Evolutionary conservation across 2,888 invertebrate species (phyloP).

Genomic region (Glyphotaelius pellucidus): DNA sequence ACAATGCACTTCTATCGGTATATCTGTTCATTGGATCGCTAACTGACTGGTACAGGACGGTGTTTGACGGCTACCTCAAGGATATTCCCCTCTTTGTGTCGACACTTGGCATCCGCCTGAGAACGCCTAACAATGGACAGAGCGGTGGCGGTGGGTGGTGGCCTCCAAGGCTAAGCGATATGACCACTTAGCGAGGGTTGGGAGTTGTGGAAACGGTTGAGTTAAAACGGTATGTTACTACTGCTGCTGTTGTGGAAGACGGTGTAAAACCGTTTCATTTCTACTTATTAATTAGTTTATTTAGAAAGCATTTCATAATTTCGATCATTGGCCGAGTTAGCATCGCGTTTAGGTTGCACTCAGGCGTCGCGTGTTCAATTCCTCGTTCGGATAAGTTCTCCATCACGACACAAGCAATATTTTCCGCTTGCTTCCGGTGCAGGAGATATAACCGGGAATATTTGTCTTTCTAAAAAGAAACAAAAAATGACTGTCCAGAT

Average conservation of each 20-base stretch:
- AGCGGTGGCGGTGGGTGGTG: neutral
- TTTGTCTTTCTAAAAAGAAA: too few species aligned
- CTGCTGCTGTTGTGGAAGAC: neutral
- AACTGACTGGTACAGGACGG: neutral
- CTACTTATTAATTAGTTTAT: neutral
- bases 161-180: neutral
- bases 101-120: neutral
- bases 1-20: too few species aligned
- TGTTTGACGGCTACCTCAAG: neutral
- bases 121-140: neutral
- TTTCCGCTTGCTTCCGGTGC: too few species aligned
- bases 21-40: neutral
- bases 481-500: too few species aligned
- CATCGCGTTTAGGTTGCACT: too few species aligned
- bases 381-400: too few species aligned
- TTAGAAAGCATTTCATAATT: neutral
- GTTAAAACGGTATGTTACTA: neutral
- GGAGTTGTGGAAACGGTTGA: neutral
- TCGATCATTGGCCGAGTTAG: too few species aligned
- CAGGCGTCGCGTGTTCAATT: too few species aligned
- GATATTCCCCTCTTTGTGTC: conserved; percentile 2
- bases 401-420: too few species aligned
- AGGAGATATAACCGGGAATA: too few species aligned
- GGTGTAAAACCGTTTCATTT: neutral
- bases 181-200: neutral